These are phyloP conservation scores for Chascanopsetta lugubris DNA, from an alignment of 2,113 vertebrate species.

Conservation along the genomic window DNA sequence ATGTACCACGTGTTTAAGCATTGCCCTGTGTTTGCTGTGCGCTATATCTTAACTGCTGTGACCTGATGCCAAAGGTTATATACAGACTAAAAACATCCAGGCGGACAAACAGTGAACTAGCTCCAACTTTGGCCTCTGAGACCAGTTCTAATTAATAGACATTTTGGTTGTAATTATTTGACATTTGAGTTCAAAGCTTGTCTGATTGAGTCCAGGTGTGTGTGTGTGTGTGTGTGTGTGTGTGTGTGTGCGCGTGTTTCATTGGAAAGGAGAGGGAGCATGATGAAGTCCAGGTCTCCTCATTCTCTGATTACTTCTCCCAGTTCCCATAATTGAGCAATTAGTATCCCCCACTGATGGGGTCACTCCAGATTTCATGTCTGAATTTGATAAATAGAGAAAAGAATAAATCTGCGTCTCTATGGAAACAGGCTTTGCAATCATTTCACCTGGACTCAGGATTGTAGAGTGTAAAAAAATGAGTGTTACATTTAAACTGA, in stretches of 20 bases:
- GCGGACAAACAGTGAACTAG: not conserved
- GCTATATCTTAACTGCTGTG: not conserved
- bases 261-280: not conserved
- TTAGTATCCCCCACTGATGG: conserved; percentile 60
- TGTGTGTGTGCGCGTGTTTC: conserved; percentile 26
- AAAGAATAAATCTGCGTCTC: not conserved
- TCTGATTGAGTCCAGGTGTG: conserved; percentile 61
- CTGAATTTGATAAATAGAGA: conserved; percentile 47
- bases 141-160: conserved; percentile 22
- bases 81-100: not conserved
- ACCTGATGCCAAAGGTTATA: conserved; percentile 4
- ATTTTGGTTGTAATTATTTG: conserved; percentile 32
- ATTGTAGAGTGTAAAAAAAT: not conserved
- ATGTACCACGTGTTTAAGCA: not conserved
- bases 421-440: not conserved
- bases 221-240: conserved; percentile 24
- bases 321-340: conserved; percentile 74
- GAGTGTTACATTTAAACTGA: not conserved
- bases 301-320: conserved; percentile 55
- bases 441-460: not conserved
- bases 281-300: conserved; percentile 56
- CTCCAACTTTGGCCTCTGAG: not conserved
- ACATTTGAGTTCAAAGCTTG: conserved; percentile 34
- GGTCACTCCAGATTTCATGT: conserved; percentile 51
- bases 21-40: not conserved